phyloP scores from a whole-genome alignment of 2,113 vertebrate genomes.

The Clarias magur region DNA sequence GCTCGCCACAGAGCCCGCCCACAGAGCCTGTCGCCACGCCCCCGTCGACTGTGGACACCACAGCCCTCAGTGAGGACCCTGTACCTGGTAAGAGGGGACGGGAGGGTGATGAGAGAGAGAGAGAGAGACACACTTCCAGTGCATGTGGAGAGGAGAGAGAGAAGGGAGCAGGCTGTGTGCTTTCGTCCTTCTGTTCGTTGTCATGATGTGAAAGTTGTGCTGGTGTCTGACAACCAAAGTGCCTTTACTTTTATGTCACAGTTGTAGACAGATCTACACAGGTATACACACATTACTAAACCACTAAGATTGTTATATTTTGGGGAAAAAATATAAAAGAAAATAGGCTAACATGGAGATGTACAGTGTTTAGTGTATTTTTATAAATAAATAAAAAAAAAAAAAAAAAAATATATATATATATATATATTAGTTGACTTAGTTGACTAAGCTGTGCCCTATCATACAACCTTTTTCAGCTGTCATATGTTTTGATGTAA shows the following conservation, averaged over 20 bases:
- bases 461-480: background rate
- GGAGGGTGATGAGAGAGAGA: background rate
- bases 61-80: conserved; percentile 76
- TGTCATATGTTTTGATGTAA: background rate
- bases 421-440: too few species aligned
- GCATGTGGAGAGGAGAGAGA: background rate
- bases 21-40: conserved; percentile 67
- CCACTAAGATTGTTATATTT: background rate
- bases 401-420: too few species aligned
- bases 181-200: background rate
- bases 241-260: background rate
- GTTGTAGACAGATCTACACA: background rate
- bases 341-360: background rate
- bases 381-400: too few species aligned
- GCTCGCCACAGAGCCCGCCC: conserved; percentile 68
- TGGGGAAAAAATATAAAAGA: background rate
- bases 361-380: too few species aligned
- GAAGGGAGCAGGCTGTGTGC: background rate
- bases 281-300: background rate
- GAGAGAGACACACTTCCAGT: background rate
- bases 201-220: background rate
- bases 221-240: background rate
- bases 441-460: background rate
- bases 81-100: conserved; percentile 67
- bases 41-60: conserved; percentile 79